A percentile compares a stretch with the other conserved stretches of the same genome.
Conservation (phyloP, 37 sponge, comb jelly and placozoan genomes). For the Diacarnus erythraeanus region DNA sequence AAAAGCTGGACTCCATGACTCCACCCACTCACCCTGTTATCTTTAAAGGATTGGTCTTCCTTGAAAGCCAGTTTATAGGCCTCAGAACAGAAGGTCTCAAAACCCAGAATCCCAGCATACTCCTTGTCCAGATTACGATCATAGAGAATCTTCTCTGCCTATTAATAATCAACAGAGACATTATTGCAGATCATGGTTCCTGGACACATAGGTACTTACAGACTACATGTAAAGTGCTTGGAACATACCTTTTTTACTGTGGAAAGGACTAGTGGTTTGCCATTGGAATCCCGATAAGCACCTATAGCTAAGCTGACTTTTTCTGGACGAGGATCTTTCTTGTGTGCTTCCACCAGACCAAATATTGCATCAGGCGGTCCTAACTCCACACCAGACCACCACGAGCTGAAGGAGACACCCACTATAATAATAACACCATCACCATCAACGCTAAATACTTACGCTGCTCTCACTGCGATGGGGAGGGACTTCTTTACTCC, state of each 20-base stretch:
- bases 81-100: slow-evolving; percentile 62
- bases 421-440: not conserved
- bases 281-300: slow-evolving; percentile 85
- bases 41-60: slow-evolving; percentile 38
- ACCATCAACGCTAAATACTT: not conserved
- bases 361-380: slow-evolving; percentile 95
- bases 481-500: not conserved
- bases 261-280: slow-evolving; percentile 90
- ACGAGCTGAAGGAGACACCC: slow-evolving; percentile 26
- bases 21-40: slow-evolving; percentile 41
- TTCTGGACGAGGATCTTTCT: slow-evolving; percentile 84
- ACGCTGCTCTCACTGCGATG: not conserved
- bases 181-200: not conserved
- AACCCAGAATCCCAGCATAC: slow-evolving; percentile 90
- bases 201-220: not conserved
- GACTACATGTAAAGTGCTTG: not conserved
- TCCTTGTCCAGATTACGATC: slow-evolving; percentile 86
- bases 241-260: slow-evolving; percentile 74
- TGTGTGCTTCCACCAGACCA: slow-evolving; percentile 93
- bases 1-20: slow-evolving; percentile 16
- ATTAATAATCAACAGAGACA: not conserved
- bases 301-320: slow-evolving; percentile 91
- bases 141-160: slow-evolving; percentile 57
- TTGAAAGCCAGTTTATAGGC: slow-evolving; percentile 84
- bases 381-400: slow-evolving; percentile 60